A percentile compares a stretch with the other conserved stretches of the same genome.
phyloP scores from a whole-genome alignment of 2,797 vertebrate species.

The Pipistrellus pygmaeus region DNA sequence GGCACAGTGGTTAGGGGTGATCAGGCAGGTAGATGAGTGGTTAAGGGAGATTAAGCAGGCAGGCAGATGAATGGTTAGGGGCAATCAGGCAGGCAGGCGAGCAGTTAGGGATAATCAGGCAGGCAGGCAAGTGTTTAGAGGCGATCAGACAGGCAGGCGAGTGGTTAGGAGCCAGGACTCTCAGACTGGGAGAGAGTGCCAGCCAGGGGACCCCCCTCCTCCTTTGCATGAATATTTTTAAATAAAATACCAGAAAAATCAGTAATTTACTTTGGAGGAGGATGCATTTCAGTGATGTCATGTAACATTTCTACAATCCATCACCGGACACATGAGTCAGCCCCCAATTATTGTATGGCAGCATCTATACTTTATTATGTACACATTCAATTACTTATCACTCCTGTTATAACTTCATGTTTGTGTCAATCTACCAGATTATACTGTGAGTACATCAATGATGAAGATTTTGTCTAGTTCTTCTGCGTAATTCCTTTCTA shows the following conservation, averaged over 20 bases:
- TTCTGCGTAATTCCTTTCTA: neutral
- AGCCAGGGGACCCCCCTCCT: too few relatives aligned
- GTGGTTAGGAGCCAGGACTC: too few relatives aligned
- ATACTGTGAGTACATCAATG: neutral
- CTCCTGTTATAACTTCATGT: neutral
- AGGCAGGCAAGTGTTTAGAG: too few relatives aligned
- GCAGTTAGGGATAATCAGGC: too few relatives aligned
- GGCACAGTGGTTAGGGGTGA: too few relatives aligned
- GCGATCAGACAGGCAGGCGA: too few relatives aligned
- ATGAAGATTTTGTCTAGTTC: neutral
- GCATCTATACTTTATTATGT: neutral
- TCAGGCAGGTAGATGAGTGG: too few relatives aligned
- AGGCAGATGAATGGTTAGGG: too few relatives aligned
- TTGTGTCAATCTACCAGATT: neutral
- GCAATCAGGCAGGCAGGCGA: too few relatives aligned
- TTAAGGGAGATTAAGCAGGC: too few relatives aligned
- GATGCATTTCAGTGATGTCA: neutral
- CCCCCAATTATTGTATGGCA: neutral
- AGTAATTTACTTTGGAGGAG: conserved; percentile 30
- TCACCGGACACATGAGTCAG: neutral
- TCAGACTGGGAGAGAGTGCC: too few relatives aligned
- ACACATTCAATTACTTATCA: neutral
- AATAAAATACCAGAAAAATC: conserved; percentile 29
- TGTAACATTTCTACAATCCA: neutral
- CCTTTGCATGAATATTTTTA: neutral